A percentile compares a stretch with the other conserved stretches of the same genome.
phyloP scores from a whole-genome alignment of 1,140 invertebrate species.

The Drosophila pallidifrons region DNA sequence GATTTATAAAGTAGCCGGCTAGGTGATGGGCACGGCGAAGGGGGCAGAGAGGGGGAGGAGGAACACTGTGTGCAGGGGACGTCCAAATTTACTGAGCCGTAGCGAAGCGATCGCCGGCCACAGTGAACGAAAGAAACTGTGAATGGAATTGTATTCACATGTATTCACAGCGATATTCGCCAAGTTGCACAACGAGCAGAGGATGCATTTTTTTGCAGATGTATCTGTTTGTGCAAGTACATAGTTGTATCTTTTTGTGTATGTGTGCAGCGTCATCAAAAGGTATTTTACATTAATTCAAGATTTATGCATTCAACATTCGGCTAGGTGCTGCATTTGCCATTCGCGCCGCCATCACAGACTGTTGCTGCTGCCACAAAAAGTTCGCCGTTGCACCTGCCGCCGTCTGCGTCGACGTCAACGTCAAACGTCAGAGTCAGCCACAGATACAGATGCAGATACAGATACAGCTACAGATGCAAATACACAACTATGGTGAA shows the following conservation, averaged over 20 bases:
- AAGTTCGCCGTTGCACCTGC: slow-evolving; percentile 73
- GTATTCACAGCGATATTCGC: slow-evolving; percentile 70
- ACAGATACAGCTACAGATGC: background rate
- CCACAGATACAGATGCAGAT: background rate
- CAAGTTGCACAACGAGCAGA: slow-evolving; percentile 72
- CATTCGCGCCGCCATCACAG: slow-evolving; percentile 70
- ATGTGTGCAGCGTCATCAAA: slow-evolving; percentile 74
- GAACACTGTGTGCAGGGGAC: slow-evolving; percentile 21
- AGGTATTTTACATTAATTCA: slow-evolving; percentile 84
- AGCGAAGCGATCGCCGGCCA: slow-evolving; percentile 63
- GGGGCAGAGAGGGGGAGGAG: background rate
- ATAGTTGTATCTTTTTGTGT: slow-evolving; percentile 3
- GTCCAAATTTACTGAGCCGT: slow-evolving; percentile 78
- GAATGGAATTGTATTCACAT: slow-evolving; percentile 81
- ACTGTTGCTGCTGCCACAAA: slow-evolving; percentile 50
- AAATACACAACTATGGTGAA: no score
- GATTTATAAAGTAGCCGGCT: slow-evolving; percentile 74
- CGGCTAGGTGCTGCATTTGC: slow-evolving; percentile 73
- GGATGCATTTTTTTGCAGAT: slow-evolving; percentile 36
- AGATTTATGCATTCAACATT: slow-evolving; percentile 84
- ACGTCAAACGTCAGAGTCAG: slow-evolving; percentile 30
- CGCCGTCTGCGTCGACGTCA: slow-evolving; percentile 53
- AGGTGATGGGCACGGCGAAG: slow-evolving; percentile 21
- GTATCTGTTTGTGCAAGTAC: slow-evolving; percentile 20
- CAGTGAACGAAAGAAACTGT: slow-evolving; percentile 75